A percentile compares a stretch with the other conserved stretches of the same genome.
Conservation (phyloP, 2,113 vertebrate genomes). For the Poeciliopsis turrubarensis region DNA sequence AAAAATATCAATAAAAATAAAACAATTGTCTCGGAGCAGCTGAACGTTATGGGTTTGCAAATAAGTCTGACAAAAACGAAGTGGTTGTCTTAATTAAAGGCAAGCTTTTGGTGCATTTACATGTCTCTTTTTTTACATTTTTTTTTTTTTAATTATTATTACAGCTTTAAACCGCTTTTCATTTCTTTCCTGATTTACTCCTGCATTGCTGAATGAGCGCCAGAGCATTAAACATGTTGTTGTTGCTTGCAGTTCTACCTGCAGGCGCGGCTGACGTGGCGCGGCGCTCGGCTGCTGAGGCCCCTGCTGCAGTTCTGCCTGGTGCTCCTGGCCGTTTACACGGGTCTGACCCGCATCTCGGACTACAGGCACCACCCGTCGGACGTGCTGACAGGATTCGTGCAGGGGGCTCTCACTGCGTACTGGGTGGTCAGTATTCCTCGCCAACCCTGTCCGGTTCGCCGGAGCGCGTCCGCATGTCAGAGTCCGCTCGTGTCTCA, state of each 20-base stretch:
- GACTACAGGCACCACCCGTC: conserved; percentile 82
- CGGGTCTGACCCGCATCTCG: conserved; percentile 79
- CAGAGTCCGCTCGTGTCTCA: conserved; percentile 7
- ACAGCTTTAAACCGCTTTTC: background rate
- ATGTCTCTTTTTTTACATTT: background rate
- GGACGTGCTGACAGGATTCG: conserved; percentile 77
- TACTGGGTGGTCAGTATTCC: conserved; percentile 83
- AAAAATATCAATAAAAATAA: no score
- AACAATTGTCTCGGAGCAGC: background rate
- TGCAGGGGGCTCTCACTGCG: conserved; percentile 82
- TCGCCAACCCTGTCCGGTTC: conserved; percentile 17
- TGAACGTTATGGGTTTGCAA: background rate
- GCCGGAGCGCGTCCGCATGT: conserved; percentile 10
- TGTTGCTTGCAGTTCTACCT: conserved; percentile 78
- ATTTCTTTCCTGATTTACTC: background rate
- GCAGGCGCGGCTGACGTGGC: conserved; percentile 80
- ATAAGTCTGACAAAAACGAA: no score
- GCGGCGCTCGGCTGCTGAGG: conserved; percentile 76
- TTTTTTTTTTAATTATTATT: no score
- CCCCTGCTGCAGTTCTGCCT: conserved; percentile 81
- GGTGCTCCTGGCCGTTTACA: conserved; percentile 81
- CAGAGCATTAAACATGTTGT: background rate
- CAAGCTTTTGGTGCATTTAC: no score
- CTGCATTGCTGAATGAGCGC: background rate
- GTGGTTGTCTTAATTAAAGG: no score